Conservation (phyloP, 1,140 invertebrate species). For the Ceratina australensis region DNA sequence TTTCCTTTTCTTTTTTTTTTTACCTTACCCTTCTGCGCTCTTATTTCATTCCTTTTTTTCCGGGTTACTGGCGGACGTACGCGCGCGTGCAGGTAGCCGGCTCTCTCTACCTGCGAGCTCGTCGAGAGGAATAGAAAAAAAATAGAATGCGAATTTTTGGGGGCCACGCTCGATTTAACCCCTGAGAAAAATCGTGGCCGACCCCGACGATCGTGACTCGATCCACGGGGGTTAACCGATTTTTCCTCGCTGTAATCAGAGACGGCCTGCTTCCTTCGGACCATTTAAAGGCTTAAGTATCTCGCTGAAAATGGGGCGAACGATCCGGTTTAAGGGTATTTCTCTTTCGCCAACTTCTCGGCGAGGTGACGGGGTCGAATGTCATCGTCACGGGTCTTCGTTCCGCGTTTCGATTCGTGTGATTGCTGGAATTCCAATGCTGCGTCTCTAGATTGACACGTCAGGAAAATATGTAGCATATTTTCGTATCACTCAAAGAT, state of each 20-base stretch:
- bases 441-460: too few species aligned
- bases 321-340: constrained; percentile 1
- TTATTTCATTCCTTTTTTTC: constrained; percentile 43
- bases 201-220: constrained; percentile 39
- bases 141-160: constrained; percentile 40
- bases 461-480: too few species aligned
- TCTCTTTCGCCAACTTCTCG: constrained; percentile 39
- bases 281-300: constrained; percentile 79
- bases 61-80: constrained; percentile 31
- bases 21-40: constrained; percentile 15
- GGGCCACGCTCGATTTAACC: constrained; percentile 78
- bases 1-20: constrained; percentile 42
- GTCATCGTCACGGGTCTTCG: constrained; percentile 51
- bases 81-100: constrained; percentile 58
- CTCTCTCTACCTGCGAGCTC: constrained; percentile 54
- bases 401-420: constrained; percentile 6
- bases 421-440: not conserved
- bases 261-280: constrained; percentile 54
- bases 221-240: constrained; percentile 76
- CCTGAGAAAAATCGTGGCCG: constrained; percentile 76
- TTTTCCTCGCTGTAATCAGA: constrained; percentile 75
- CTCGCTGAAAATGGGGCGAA: constrained; percentile 75
- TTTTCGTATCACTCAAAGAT: too few species aligned
- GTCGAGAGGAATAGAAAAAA: constrained; percentile 21
- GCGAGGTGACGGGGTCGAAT: constrained; percentile 53